Evolutionary conservation across 2,888 invertebrate species (phyloP).

Genomic region (Eurytoma californica): DNA sequence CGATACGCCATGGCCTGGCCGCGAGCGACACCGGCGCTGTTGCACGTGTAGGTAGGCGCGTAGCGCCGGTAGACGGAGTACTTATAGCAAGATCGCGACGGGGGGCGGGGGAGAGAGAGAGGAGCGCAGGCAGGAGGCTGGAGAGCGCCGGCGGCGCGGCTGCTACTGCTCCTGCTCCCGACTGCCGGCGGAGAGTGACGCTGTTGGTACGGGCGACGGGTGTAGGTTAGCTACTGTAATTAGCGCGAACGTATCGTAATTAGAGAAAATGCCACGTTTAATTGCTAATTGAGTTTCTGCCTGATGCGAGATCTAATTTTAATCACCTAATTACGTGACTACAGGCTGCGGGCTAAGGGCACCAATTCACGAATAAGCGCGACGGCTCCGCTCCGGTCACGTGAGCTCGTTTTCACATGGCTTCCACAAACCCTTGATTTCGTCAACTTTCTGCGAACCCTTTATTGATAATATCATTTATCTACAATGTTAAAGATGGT

Average conservation of each 20-base stretch:
- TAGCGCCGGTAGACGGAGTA: slow-evolving; percentile 43
- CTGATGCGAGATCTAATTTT: slow-evolving; percentile 79
- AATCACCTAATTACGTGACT: slow-evolving; percentile 79
- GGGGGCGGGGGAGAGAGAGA: slow-evolving; percentile 11
- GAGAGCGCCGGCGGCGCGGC: slow-evolving; percentile 13
- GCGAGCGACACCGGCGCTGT: neutral
- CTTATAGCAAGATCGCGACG: neutral
- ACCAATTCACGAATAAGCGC: slow-evolving; percentile 45
- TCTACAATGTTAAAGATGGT: no score
- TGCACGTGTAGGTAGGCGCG: slow-evolving; percentile 49
- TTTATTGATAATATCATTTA: no score
- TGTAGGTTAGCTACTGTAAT: slow-evolving; percentile 73
- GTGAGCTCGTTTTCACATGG: slow-evolving; percentile 45
- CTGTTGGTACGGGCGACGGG: slow-evolving; percentile 59
- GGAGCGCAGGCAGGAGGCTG: slow-evolving; percentile 36
- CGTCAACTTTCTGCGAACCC: slow-evolving; percentile 9
- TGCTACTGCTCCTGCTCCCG: neutral
- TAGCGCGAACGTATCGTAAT: slow-evolving; percentile 78
- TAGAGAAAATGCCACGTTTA: slow-evolving; percentile 79
- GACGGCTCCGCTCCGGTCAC: slow-evolving; percentile 14
- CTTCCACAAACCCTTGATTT: slow-evolving; percentile 17
- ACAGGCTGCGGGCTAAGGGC: slow-evolving; percentile 70
- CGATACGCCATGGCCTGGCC: slow-evolving; percentile 60
- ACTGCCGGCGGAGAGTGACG: slow-evolving; percentile 43
- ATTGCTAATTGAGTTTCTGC: slow-evolving; percentile 79